Conservation (phyloP, 2,113 vertebrate genomes). For the Catagonus wagneri region DNA sequence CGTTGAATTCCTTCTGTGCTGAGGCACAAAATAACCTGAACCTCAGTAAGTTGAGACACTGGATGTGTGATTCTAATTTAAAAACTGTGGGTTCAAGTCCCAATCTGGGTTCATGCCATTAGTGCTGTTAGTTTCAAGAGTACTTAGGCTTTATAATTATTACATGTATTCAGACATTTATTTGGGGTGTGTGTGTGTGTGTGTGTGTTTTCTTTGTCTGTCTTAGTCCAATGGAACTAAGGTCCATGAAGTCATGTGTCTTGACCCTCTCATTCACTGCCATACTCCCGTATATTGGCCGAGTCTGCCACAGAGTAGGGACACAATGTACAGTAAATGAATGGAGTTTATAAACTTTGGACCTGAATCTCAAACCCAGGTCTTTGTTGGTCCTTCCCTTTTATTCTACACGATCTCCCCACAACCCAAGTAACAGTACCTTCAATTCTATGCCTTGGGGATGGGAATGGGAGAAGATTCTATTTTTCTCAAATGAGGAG, state of each 20-base stretch:
- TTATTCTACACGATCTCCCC: background rate
- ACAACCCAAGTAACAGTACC: background rate
- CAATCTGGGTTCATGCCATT: too few species aligned
- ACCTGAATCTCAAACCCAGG: background rate
- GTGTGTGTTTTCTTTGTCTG: background rate
- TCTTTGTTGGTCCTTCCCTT: background rate
- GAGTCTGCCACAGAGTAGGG: background rate
- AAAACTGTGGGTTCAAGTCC: too few species aligned
- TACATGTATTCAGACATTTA: background rate
- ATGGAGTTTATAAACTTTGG: background rate
- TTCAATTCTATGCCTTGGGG: background rate
- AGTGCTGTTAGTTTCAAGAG: too few species aligned
- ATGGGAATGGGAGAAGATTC: background rate
- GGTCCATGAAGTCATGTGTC: background rate
- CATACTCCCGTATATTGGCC: background rate
- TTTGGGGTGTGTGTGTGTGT: background rate
- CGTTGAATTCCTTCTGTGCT: too few species aligned
- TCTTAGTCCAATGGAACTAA: background rate
- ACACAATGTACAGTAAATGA: background rate
- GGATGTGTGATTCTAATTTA: too few species aligned
- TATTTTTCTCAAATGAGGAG: background rate
- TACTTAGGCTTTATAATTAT: background rate
- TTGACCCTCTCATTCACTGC: background rate
- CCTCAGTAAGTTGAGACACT: too few species aligned
- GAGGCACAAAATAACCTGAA: too few species aligned